Percentiles rank a stretch among this genome's conserved stretches.
Conservation (phyloP, 2,888 invertebrate species). For the Rhorus exstirpatorius region DNA sequence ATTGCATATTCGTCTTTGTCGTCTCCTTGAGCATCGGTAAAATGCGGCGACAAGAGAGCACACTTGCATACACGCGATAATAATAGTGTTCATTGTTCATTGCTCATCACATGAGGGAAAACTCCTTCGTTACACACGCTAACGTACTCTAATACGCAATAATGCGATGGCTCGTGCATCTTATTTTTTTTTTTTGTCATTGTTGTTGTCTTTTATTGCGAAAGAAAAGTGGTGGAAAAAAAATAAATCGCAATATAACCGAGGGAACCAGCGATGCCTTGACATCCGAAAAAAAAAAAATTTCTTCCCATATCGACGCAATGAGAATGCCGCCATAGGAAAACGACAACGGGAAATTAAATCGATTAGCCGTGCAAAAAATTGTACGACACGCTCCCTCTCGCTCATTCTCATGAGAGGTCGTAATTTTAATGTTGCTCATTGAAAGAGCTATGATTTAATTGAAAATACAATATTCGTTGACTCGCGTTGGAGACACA, state of each 20-base stretch:
- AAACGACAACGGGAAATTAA: constrained; percentile 61
- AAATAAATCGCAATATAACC: constrained; percentile 29
- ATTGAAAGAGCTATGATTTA: constrained; percentile 26
- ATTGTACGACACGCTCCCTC: constrained; percentile 29
- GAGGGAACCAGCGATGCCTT: constrained; percentile 51
- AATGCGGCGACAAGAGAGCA: constrained; percentile 47
- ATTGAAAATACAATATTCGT: not conserved
- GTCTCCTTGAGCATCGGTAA: constrained; percentile 55
- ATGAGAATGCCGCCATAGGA: constrained; percentile 26
- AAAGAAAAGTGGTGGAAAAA: constrained; percentile 50
- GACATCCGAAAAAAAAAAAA: constrained; percentile 56
- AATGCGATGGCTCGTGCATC: constrained; percentile 59
- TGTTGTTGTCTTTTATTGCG: constrained; percentile 3
- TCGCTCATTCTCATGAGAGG: constrained; percentile 6
- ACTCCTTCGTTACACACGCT: constrained; percentile 51
- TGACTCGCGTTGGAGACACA: not conserved
- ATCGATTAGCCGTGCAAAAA: constrained; percentile 63
- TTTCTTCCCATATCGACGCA: constrained; percentile 37
- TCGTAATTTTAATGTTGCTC: constrained; percentile 31
- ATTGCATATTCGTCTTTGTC: constrained; percentile 48
- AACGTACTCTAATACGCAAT: constrained; percentile 62
- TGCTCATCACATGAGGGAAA: constrained; percentile 9
- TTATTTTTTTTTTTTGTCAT: constrained; percentile 7
- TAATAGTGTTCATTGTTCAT: constrained; percentile 71
- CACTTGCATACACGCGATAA: constrained; percentile 70